These are phyloP conservation scores for Brachymystax lenok DNA, from an alignment of 2,797 vertebrate genomes.

Conservation along the genomic window DNA sequence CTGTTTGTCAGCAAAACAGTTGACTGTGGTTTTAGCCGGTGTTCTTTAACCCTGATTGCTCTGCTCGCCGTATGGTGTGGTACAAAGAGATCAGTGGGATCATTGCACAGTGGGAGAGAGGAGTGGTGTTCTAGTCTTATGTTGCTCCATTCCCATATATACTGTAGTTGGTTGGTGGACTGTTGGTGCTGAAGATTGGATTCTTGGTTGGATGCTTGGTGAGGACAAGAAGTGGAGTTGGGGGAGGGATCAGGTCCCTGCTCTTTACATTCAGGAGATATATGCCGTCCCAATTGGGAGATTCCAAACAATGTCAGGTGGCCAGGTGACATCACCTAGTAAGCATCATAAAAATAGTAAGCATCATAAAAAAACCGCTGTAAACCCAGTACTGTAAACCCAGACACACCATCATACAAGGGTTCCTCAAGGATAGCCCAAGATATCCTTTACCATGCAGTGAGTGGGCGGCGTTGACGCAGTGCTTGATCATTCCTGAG, in stretches of 20 bases:
- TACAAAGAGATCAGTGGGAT: not conserved
- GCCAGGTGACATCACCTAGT: not conserved
- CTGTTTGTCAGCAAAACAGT: not conserved
- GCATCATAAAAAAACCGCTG: not conserved
- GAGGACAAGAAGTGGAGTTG: not conserved
- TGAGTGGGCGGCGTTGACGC: not conserved
- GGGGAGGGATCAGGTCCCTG: not conserved
- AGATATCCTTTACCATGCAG: not conserved
- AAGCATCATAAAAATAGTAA: not conserved
- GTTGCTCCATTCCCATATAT: not conserved
- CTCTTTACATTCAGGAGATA: no score
- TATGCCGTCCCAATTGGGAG: not conserved
- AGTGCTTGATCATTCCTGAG: conserved; percentile 3
- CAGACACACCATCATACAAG: not conserved
- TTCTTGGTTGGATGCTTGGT: not conserved
- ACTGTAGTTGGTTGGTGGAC: conserved; percentile 3
- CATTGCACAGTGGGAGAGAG: not conserved
- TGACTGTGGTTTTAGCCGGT: not conserved
- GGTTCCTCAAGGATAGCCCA: not conserved
- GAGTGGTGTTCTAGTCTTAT: not conserved
- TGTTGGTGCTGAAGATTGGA: not conserved
- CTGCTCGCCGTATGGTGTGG: not conserved
- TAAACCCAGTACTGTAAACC: not conserved
- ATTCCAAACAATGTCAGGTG: conserved; percentile 16
- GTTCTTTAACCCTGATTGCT: conserved; percentile 2